Base-by-base conservation (phyloP, 2,888 invertebrate species). In the Erebia ligea region DNA sequence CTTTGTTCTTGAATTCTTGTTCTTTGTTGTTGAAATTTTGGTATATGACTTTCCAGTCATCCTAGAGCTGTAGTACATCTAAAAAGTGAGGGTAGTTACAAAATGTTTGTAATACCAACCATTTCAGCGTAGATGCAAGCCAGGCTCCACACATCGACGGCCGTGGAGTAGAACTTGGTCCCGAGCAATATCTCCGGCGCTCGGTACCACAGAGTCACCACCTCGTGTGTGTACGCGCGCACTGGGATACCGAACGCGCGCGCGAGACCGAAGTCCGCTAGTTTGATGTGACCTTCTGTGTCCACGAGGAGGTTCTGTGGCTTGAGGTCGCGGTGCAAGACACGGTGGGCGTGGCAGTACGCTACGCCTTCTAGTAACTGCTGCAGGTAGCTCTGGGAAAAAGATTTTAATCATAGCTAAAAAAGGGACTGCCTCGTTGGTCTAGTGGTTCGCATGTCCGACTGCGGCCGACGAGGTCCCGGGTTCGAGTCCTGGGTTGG, bases 101-200 rank as follows among this genome's bases (percentile, higher is more conserved):
- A 50, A 21, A 54, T 65, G 17, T 34, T 34, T 0, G 34, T 8
- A 34, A 52, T 66, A 63, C 42, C 84, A 85, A 96, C 97, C 98
- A 99, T 98, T 95, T 99, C 99, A 6, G 97, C 97, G 94, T 98
- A 98, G 80, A 99, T 99, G 86, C 98, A 99, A 9, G 98, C 98
- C 63, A 98, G 94, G 87, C 98, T 98, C 99, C 99, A 99, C 67
- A 99, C 95, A 91, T 99, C 99, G 45, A 99, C 97, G 15, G 98
- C 96, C 54, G 97, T 97, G 21, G 97, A 97, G 88, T 99, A 99
- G 81, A 97, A 95, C 85, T 97, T 96, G 17, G 97, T 95, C 58
- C 99, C 99, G 34, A 99, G 94, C 73, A 99, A 94, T 80, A 99
- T 97, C 92, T 99, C 99, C 1, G 99, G 99, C 9, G 99, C 97